Evolutionary conservation across 2,888 invertebrate genomes (phyloP).

Genomic region (Clusia tigrina): DNA sequence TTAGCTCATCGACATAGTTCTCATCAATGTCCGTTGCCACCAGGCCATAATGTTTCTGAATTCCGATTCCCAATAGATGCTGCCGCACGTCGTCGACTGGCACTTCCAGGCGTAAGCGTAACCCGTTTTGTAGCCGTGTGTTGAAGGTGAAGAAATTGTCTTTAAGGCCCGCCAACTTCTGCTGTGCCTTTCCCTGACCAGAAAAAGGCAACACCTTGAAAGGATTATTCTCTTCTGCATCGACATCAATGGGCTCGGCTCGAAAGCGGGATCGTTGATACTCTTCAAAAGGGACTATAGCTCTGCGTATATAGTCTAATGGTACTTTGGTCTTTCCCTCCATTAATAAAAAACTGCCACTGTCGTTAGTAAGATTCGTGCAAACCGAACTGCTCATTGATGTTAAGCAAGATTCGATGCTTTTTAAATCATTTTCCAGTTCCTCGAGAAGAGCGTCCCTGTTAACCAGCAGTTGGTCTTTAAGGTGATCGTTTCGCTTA

Average conservation of each 20-base stretch:
- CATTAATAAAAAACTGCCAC: slow-evolving; percentile 59
- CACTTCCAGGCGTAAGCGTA: slow-evolving; percentile 58
- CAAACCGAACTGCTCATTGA: slow-evolving; percentile 60
- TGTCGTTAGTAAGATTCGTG: slow-evolving; percentile 61
- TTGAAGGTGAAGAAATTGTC: slow-evolving; percentile 60
- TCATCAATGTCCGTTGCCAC: slow-evolving; percentile 62
- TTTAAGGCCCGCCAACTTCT: slow-evolving; percentile 44
- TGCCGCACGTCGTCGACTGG: slow-evolving; percentile 46
- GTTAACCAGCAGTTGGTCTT: slow-evolving; percentile 47
- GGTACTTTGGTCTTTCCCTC: slow-evolving; percentile 59
- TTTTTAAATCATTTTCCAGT: slow-evolving; percentile 56
- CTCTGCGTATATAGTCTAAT: slow-evolving; percentile 59
- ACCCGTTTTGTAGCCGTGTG: slow-evolving; percentile 53
- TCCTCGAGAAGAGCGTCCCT: slow-evolving; percentile 46
- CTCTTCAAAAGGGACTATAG: slow-evolving; percentile 61
- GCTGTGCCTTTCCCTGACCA: slow-evolving; percentile 58
- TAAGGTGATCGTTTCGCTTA: slow-evolving; percentile 37
- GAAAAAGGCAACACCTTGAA: slow-evolving; percentile 57
- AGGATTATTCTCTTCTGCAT: slow-evolving; percentile 54
- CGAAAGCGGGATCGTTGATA: slow-evolving; percentile 56
- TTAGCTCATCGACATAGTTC: slow-evolving; percentile 59
- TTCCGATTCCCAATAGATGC: slow-evolving; percentile 48
- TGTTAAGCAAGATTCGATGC: slow-evolving; percentile 59
- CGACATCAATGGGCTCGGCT: slow-evolving; percentile 49
- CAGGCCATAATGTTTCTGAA: slow-evolving; percentile 45